phyloP scores from a whole-genome alignment of 2,888 invertebrate species.

The Rhopalosiphum nymphaeae region DNA sequence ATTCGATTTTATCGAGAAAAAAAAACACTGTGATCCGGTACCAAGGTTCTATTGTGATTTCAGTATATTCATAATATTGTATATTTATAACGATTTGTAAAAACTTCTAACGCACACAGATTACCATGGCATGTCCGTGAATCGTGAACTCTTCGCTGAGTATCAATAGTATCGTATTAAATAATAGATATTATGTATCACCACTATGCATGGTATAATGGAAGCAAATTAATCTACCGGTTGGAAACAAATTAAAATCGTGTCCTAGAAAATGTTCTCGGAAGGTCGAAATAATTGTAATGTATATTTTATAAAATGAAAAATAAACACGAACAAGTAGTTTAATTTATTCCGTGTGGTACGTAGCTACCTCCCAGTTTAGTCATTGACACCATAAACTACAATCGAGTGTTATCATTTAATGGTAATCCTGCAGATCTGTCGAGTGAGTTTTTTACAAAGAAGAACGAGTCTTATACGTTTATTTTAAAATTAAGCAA shows the following conservation, averaged over 20 bases:
- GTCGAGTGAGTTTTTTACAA: background rate
- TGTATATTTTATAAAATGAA: background rate
- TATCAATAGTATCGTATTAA: background rate
- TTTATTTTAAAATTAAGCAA: background rate
- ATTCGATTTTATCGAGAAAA: background rate
- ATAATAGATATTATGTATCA: background rate
- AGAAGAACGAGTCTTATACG: background rate
- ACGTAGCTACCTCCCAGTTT: background rate
- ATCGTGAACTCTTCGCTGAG: background rate
- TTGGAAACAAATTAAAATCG: background rate
- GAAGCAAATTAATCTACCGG: background rate
- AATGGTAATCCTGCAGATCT: background rate
- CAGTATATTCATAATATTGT: background rate
- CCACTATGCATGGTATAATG: background rate
- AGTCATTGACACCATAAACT: background rate
- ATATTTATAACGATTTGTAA: background rate
- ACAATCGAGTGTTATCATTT: background rate
- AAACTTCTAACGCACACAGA: background rate
- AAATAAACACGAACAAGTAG: background rate
- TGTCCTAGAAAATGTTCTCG: constrained; percentile 17
- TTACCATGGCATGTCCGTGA: background rate
- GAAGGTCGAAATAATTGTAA: background rate
- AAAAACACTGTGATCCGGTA: background rate
- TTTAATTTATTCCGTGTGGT: background rate
- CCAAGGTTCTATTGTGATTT: background rate